phyloP scores from a whole-genome alignment of 2,888 invertebrate genomes.

The Phengaris arion region DNA sequence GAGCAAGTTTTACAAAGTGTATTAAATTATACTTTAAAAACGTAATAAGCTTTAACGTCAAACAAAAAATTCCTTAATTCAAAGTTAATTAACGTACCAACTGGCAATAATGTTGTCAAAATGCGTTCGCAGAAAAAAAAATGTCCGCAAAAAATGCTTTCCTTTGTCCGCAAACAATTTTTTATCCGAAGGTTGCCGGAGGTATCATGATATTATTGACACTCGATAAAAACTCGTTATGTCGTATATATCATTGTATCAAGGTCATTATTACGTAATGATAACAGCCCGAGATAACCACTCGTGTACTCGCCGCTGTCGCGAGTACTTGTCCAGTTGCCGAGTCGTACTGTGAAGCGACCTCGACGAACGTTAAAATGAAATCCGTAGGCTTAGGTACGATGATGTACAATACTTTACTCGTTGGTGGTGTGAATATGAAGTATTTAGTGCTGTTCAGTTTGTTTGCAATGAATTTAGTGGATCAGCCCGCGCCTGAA shows the following conservation, averaged over 20 bases:
- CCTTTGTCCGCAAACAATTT: no score
- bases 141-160: no score
- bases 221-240: neutral
- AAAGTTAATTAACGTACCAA: no score
- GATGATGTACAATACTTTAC: neutral
- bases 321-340: neutral
- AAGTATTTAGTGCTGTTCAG: slow-evolving; percentile 61
- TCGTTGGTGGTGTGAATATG: neutral
- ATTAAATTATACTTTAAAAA: no score
- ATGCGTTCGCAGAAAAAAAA: no score
- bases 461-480: slow-evolving; percentile 60
- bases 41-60: no score
- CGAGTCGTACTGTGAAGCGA: neutral
- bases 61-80: no score
- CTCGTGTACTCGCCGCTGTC: neutral
- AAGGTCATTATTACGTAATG: neutral
- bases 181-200: no score
- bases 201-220: neutral
- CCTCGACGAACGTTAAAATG: neutral
- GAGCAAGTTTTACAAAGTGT: no score
- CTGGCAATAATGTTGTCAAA: no score
- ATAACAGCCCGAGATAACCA: neutral
- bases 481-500: slow-evolving; percentile 68
- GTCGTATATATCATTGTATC: neutral
- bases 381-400: neutral